These are phyloP conservation scores for Oegoconia quadripuncta DNA, from an alignment of 2,888 invertebrate genomes.

Conservation along the genomic window DNA sequence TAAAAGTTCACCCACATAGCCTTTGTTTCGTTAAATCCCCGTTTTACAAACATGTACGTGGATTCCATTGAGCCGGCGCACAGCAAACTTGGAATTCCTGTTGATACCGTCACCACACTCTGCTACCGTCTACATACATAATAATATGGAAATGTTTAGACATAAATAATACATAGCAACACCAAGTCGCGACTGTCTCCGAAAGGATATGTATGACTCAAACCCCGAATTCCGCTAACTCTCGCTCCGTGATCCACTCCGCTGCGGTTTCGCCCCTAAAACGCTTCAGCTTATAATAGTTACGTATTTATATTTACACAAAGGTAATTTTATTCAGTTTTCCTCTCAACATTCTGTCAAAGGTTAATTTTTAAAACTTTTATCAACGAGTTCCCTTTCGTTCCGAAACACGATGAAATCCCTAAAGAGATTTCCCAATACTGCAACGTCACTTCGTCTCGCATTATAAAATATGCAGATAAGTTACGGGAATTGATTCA, in stretches of 20 bases:
- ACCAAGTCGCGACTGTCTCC: slow-evolving; percentile 9
- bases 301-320: background rate
- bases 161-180: slow-evolving; percentile 16
- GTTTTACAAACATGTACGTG: slow-evolving; percentile 13
- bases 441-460: slow-evolving; percentile 62
- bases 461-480: slow-evolving; percentile 76
- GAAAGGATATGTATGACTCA: slow-evolving; percentile 1
- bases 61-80: slow-evolving; percentile 13
- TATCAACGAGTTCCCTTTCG: slow-evolving; percentile 25
- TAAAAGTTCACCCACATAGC: slow-evolving; percentile 15
- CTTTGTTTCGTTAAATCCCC: slow-evolving; percentile 21
- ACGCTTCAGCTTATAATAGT: too few species aligned
- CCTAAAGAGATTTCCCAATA: slow-evolving; percentile 46
- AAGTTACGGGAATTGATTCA: slow-evolving; percentile 77
- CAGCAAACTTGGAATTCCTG: slow-evolving; percentile 25
- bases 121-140: slow-evolving; percentile 22
- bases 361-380: slow-evolving; percentile 23
- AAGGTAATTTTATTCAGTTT: background rate
- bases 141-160: slow-evolving; percentile 21
- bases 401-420: slow-evolving; percentile 40
- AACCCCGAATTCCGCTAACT: background rate
- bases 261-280: too few species aligned
- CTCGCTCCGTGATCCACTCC: too few species aligned
- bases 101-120: slow-evolving; percentile 21
- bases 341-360: slow-evolving; percentile 2